Conservation (phyloP, 2,797 vertebrate genomes). For the Enteromius thamalakanensis region DNA sequence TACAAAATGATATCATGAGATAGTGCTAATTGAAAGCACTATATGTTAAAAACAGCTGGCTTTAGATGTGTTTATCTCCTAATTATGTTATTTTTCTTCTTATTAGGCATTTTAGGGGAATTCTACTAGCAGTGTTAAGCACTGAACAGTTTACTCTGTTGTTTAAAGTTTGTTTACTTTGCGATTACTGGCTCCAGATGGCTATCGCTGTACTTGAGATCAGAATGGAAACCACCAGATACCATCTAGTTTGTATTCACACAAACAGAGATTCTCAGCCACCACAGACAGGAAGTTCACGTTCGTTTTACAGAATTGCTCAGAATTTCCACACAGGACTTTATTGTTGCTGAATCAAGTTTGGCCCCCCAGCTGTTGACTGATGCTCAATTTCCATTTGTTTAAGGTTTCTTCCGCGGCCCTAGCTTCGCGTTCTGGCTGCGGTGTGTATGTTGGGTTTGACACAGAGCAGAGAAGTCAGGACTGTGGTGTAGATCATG, state of each 20-base stretch:
- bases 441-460: conserved; percentile 47
- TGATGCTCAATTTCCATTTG: conserved; percentile 54
- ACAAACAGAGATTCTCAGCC: conserved; percentile 27
- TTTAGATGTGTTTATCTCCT: neutral
- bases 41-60: neutral
- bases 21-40: neutral
- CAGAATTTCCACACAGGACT: conserved; percentile 53
- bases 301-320: conserved; percentile 42
- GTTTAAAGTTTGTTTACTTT: conserved; percentile 44
- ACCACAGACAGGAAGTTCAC: conserved; percentile 52
- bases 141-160: conserved; percentile 13
- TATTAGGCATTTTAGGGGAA: conserved; percentile 23
- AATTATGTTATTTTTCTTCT: neutral
- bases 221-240: conserved; percentile 50
- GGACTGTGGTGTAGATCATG: conserved; percentile 52
- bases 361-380: conserved; percentile 45
- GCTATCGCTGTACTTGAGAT: conserved; percentile 46
- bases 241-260: conserved; percentile 39
- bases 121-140: conserved; percentile 31
- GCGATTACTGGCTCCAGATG: conserved; percentile 48
- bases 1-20: neutral
- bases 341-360: conserved; percentile 52
- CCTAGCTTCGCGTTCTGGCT: conserved; percentile 6
- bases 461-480: conserved; percentile 55
- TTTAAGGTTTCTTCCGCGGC: conserved; percentile 31